Evolutionary conservation across 1,140 invertebrate species (phyloP).

Genomic region (Temnothorax curvispinosus): DNA sequence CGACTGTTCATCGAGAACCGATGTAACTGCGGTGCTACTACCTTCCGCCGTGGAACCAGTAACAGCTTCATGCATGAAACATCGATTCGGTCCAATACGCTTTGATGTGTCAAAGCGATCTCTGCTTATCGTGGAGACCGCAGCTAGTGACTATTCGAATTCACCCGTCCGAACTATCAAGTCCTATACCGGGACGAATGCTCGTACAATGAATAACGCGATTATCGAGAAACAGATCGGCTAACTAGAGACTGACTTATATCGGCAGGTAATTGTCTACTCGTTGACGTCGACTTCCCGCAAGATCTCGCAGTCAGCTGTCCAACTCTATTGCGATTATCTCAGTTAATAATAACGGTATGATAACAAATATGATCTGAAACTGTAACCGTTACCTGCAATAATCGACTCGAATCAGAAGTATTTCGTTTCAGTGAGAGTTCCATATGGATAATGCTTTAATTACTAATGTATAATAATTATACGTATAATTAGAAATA

Average conservation of each 20-base stretch:
- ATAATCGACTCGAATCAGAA: neutral
- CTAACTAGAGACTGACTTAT: slow-evolving; percentile 24
- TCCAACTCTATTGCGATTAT: neutral
- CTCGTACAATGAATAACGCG: slow-evolving; percentile 33
- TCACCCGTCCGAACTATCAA: slow-evolving; percentile 35
- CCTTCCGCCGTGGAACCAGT: slow-evolving; percentile 11
- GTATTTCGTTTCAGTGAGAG: neutral
- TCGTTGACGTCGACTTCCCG: slow-evolving; percentile 1
- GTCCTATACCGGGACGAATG: slow-evolving; percentile 18
- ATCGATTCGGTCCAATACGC: slow-evolving; percentile 52
- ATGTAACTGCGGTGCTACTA: neutral
- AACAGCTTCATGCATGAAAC: slow-evolving; percentile 52
- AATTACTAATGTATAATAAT: neutral
- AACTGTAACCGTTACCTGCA: neutral
- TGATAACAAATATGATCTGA: neutral
- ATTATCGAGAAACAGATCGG: slow-evolving; percentile 42
- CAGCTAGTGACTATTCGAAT: slow-evolving; percentile 10
- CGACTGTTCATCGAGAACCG: neutral
- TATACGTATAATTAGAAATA: neutral
- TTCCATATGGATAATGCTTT: neutral
- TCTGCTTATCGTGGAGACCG: slow-evolving; percentile 24
- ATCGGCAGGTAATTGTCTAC: slow-evolving; percentile 19
- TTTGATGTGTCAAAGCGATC: slow-evolving; percentile 54
- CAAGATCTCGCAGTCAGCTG: neutral
- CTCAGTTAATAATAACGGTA: neutral